Base-by-base conservation (phyloP, 2,113 vertebrate species). In the Crotalus viridis region DNA sequence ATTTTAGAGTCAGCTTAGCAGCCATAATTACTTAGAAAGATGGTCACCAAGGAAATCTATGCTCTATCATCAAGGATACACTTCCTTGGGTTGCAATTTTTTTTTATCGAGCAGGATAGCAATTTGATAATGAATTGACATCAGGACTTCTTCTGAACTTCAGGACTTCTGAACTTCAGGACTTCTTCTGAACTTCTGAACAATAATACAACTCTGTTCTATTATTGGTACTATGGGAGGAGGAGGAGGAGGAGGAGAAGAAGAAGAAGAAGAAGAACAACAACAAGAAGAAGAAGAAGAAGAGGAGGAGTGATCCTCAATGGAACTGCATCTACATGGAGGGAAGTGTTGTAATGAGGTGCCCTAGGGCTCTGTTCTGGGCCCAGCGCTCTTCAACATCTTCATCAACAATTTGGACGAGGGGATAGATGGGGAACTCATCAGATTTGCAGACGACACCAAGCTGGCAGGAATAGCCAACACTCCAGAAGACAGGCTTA, bases 1-100 rank as follows among this genome's bases (percentile, higher is more conserved):
- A 96, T 96, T 95, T 96, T 95, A 96, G 96, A 96, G 85, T 96
- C 92, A 94, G 88, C 95, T 96, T 93, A 96, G 95, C 69, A 95
- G 88, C 95, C 96, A 93, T 92, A 95, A 95, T 94, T 89, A 95
- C 91, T 94, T 86, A 39, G 87, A 85, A 95, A 94, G 92, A 92
- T 54, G 39, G 1, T 85, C 93, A 85, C 81, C 28, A 28, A 59
- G 91, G 88, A 86, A 0, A 0, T 61, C 51, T 10, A 4, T 13
- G 13, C n/a, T 91, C 48, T 94, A 59, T 93, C 91, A 91, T 91
- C 90, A 95, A 95, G 0, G 0, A 93, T 91, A 92, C 7, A 1
- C 28, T 92, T 94, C 48, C 85, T 94, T 0, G 0, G 61, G 21
- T 85, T 93, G 51, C 48, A 94, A 43, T 51, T 61, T 10, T 48